Conservation (phyloP, 2,888 invertebrate genomes). For the Metacarcinus magister region DNA sequence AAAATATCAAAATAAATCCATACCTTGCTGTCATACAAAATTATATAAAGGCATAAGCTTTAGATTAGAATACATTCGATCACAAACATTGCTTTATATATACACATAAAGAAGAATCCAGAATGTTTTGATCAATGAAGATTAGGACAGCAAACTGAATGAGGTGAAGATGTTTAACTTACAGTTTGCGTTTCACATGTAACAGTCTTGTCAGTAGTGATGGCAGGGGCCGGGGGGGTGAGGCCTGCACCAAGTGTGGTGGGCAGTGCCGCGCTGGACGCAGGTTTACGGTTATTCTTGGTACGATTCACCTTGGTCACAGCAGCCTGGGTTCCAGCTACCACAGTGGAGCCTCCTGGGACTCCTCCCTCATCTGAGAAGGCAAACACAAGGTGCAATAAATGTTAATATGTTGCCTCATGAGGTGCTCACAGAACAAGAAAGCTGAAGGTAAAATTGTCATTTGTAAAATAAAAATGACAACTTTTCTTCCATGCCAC, state of each 20-base stretch:
- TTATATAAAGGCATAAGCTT: background rate
- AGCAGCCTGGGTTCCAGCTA: constrained; percentile 50
- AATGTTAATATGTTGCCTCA: background rate
- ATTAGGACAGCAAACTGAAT: no score
- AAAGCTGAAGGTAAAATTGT: background rate
- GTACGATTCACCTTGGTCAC: constrained; percentile 70
- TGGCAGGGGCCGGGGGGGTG: constrained; percentile 44
- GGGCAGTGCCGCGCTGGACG: constrained; percentile 56
- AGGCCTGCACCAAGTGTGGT: constrained; percentile 53
- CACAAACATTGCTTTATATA: no score
- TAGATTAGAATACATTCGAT: no score
- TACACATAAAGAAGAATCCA: no score
- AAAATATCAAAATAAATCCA: background rate
- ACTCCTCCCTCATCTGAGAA: constrained; percentile 70
- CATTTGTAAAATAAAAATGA: background rate
- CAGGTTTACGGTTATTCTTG: constrained; percentile 76
- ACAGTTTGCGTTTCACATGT: constrained; percentile 69
- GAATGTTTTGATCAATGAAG: no score
- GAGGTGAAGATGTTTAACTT: background rate
- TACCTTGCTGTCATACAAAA: background rate
- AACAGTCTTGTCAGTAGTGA: constrained; percentile 65
- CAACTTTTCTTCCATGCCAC: background rate
- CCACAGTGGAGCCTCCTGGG: constrained; percentile 60
- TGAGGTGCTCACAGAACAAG: background rate
- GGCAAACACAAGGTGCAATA: background rate